Evolutionary conservation across 2,113 vertebrate genomes (phyloP).

Genomic region (Nansenia antarctica): DNA sequence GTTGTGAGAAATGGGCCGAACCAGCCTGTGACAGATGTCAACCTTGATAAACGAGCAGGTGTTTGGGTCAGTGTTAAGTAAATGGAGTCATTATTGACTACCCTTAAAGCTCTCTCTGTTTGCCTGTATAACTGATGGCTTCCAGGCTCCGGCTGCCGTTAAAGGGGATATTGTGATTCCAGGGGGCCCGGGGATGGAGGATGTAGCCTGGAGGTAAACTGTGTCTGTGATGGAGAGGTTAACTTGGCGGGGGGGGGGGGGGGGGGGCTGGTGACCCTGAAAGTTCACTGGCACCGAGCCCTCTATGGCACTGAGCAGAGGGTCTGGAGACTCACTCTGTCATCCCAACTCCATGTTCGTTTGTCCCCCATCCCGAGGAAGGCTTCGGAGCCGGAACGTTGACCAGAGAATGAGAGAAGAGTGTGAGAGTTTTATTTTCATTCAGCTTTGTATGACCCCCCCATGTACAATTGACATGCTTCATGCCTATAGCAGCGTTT

Average conservation of each 20-base stretch:
- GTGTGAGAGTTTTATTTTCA: too few relatives aligned
- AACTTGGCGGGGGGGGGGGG: constrained; percentile 31
- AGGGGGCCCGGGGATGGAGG: constrained; percentile 36
- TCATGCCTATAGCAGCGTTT: not conserved
- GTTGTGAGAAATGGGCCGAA: constrained; percentile 51
- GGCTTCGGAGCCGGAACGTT: too few relatives aligned
- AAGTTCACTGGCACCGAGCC: constrained; percentile 40
- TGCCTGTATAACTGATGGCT: constrained; percentile 56
- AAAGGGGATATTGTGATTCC: constrained; percentile 49
- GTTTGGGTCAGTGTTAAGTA: constrained; percentile 67
- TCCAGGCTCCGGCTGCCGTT: constrained; percentile 49
- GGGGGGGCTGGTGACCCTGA: constrained; percentile 50
- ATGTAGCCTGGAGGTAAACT: constrained; percentile 40
- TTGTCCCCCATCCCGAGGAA: too few relatives aligned
- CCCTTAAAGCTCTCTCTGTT: constrained; percentile 55
- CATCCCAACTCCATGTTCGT: not conserved
- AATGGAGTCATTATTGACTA: constrained; percentile 70
- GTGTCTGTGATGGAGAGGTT: constrained; percentile 40
- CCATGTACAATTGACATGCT: too few relatives aligned
- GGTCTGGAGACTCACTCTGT: constrained; percentile 5
- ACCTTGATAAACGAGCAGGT: constrained; percentile 62
- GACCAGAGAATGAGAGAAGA: too few relatives aligned
- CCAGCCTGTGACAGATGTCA: constrained; percentile 50
- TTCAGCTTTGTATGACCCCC: not conserved
- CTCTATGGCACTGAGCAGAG: constrained; percentile 5